Base-by-base conservation (phyloP, 1,140 invertebrate species). In the Drosophila sechellia region DNA sequence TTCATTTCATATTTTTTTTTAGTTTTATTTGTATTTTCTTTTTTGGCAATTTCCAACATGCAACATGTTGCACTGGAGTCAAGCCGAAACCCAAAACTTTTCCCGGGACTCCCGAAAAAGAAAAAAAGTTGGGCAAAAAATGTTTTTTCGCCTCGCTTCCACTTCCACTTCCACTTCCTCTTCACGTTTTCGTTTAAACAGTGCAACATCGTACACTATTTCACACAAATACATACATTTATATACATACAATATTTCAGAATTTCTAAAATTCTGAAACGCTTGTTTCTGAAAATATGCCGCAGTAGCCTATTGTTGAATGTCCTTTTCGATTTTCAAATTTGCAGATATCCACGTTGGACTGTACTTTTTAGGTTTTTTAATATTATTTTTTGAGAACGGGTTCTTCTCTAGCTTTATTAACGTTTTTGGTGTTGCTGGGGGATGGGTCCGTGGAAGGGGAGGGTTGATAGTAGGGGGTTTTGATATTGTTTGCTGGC, bases 1-100 rank as follows among this genome's bases (percentile, higher is more conserved):
- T 68, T 68, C 59, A 49, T 65, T 65, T 65, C 43, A 65, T 66
- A 66, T 60, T 37, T 50, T 43, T 1, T 31, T 8, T 31, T 31
- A 8, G 31, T 31, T 31, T 8, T 31, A 31, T 31, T 31, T 31
- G 31, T 31, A 10, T 31, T 31, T 10, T 31, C 31, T 63, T 61
- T 81, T 83, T 78, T 53, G 52, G 59, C 76, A 72, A 80, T 81
- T 81, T 77, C 55, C 48, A 81, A 74, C 77, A 85, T 85, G 81
- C 81, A 85, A 85, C 81, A 85, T 85, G 81, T 85, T 85, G 81
- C 81, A 85, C 85, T 84, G 72, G 65, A 85, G 80, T 68, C 79
- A 85, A 85, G 50, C 52, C 71, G 15, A 68, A 81, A 69, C 50
- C 61, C 48, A 34, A 64, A 84, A 85, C 81, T 85, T 84, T 84